A percentile compares a stretch with the other conserved stretches of the same genome.
Evolutionary conservation across 2,888 invertebrate species (phyloP).

Genomic region (Sinohyriopsis cumingii): DNA sequence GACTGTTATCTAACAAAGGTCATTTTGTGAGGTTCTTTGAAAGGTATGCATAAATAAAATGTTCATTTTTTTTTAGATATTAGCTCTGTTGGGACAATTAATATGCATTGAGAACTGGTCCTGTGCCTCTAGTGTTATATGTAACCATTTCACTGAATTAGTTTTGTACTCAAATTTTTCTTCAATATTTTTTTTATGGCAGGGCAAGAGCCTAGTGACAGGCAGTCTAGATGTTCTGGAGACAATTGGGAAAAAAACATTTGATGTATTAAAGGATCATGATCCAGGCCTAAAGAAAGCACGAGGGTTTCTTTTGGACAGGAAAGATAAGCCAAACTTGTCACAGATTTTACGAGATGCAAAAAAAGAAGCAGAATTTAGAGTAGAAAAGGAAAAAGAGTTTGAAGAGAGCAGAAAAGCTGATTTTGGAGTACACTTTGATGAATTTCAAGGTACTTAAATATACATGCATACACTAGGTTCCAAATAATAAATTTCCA

Average conservation of each 20-base stretch:
- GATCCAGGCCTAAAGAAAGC: constrained; percentile 88
- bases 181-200: constrained; percentile 6
- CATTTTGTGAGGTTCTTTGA: too few species aligned
- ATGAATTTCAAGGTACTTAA: constrained; percentile 84
- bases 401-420: constrained; percentile 77
- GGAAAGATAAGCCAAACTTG: constrained; percentile 65
- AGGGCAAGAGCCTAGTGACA: constrained; percentile 65
- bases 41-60: too few species aligned
- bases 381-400: constrained; percentile 73
- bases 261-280: constrained; percentile 92
- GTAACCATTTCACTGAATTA: too few species aligned
- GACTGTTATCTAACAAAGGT: too few species aligned
- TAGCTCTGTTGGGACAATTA: too few species aligned
- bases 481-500: too few species aligned
- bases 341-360: constrained; percentile 80
- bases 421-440: constrained; percentile 82
- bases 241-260: constrained; percentile 94
- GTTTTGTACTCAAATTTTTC: not conserved
- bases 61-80: too few species aligned
- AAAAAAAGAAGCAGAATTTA: constrained; percentile 77
- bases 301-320: constrained; percentile 77
- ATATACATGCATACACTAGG: not conserved
- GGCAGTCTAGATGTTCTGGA: constrained; percentile 84
- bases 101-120: too few species aligned
- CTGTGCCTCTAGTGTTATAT: too few species aligned